Base-by-base conservation (phyloP, 2,797 vertebrate species). In the Botia kubotai region DNA sequence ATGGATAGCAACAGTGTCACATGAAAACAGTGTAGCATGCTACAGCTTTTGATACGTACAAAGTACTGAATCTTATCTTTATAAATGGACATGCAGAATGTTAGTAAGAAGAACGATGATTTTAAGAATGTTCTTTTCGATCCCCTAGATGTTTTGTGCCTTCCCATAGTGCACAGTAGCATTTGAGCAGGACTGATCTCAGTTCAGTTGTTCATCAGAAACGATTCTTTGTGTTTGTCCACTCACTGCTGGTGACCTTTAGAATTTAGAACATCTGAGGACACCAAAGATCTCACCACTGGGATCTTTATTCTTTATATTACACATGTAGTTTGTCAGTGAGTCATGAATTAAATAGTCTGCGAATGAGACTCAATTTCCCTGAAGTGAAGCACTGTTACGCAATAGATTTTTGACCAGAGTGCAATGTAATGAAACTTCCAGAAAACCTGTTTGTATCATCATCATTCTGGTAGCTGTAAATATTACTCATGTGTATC, bases 231-330 rank as follows among this genome's bases (percentile, higher is more conserved):
- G 29, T 66, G 0, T 17, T 13, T 2, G 14, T 43, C 33, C 39
- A 19, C 19, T 39, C 50, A 68, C 33, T 70, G 62, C 10, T 39
- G 33, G n/a, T 43, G 67, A 60, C 55, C 21, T 46, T 60, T 19
- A 46, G 8, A 46, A 46, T 46, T 46, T 1, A 21, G 4, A 1
- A 36, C 17, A 57, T 13, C 12, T 62, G 43, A 23, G 17, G 7
- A 43, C 67, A 23, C 36, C 23, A 26, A 26, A 26, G 23, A 26
- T 79, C 43, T 71, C 33, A n/a, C 50, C 3, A 23, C 11, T 46
- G 75, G 13, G 53, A 43, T 39, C 29, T 46, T 77, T 17, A 46
- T 68, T 67, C 8, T 43, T 62, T n/a, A 17, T 39, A 55, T 19
- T 52, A 11, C 19, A 26, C 17, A 14, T 68, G 2, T 43, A 12